A percentile compares a stretch with the other conserved stretches of the same genome.
phyloP scores from a whole-genome alignment of 2,113 vertebrate species.

The Notechis scutatus region DNA sequence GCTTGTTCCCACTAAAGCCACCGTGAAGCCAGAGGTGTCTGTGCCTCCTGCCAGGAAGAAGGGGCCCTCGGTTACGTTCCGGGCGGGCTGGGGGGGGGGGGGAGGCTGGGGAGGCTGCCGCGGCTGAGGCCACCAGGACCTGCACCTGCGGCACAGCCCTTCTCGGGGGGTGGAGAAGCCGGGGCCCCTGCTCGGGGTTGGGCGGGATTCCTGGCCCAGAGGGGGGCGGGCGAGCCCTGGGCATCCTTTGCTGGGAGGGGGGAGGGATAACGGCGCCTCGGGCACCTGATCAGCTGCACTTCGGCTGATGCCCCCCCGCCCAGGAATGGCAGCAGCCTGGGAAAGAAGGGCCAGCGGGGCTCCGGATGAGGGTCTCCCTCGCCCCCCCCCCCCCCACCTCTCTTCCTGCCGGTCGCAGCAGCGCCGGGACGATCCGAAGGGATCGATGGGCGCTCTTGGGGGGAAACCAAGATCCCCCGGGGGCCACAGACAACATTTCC shows the following conservation, averaged over 20 bases:
- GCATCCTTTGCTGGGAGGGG: background rate
- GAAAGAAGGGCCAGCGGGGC: background rate
- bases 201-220: background rate
- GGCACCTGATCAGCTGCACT: background rate
- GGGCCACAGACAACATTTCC: background rate
- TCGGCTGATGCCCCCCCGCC: background rate
- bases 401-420: too few relatives aligned
- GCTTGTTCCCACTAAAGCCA: constrained; percentile 85
- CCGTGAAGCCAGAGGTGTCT: constrained; percentile 78
- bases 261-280: background rate
- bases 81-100: accelerated
- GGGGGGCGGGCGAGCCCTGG: too few relatives aligned
- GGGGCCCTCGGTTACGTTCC: accelerated
- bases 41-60: constrained; percentile 48
- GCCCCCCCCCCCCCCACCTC: too few relatives aligned
- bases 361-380: background rate
- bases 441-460: background rate
- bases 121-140: background rate
- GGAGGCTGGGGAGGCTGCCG: too few relatives aligned
- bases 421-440: background rate
- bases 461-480: background rate
- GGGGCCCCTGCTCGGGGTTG: background rate
- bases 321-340: background rate
- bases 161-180: background rate
- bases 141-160: background rate